These are phyloP conservation scores for Pseudorhiza aurosa DNA, from an alignment of 30 jellyfish, hydroid and myxozoan species.

Conservation along the genomic window DNA sequence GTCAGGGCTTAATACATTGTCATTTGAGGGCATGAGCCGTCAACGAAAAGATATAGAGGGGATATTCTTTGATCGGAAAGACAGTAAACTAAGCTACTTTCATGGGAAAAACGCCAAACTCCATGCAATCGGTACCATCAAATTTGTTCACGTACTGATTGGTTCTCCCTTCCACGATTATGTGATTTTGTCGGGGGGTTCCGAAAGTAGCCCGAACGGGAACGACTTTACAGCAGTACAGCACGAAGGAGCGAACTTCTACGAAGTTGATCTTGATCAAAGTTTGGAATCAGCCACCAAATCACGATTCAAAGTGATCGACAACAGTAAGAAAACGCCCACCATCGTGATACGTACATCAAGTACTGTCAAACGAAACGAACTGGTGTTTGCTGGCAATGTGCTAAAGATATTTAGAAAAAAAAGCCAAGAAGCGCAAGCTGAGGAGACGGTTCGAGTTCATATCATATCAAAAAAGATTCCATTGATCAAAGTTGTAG, in stretches of 20 bases:
- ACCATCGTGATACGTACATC: slow-evolving; percentile 69
- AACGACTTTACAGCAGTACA: slow-evolving; percentile 46
- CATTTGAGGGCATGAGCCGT: slow-evolving; percentile 60
- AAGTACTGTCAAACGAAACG: slow-evolving; percentile 12
- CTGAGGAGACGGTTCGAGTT: slow-evolving; percentile 6
- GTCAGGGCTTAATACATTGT: slow-evolving; percentile 46
- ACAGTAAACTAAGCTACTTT: slow-evolving; percentile 56
- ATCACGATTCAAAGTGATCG: slow-evolving; percentile 27
- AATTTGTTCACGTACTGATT: slow-evolving; percentile 33
- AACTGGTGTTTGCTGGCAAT: slow-evolving; percentile 57
- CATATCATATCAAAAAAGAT: slow-evolving; percentile 38
- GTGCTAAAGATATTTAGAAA: slow-evolving; percentile 15
- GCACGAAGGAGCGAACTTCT: slow-evolving; percentile 52
- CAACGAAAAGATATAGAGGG: slow-evolving; percentile 51
- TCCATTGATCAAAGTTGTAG: slow-evolving; percentile 50
- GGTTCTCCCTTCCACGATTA: slow-evolving; percentile 70
- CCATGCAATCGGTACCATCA: slow-evolving; percentile 40
- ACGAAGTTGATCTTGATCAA: slow-evolving; percentile 55
- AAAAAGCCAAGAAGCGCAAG: neutral
- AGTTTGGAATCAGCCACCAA: neutral
- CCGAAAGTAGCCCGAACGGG: slow-evolving; percentile 56
- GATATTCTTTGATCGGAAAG: slow-evolving; percentile 51
- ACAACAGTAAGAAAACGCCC: slow-evolving; percentile 63
- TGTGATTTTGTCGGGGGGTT: slow-evolving; percentile 46
- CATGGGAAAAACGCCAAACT: slow-evolving; percentile 43